Evolutionary conservation across 2,888 invertebrate species (phyloP), one percentile per base, ranked within the genome.

Genomic region (Yponomeuta malinellus): DNA sequence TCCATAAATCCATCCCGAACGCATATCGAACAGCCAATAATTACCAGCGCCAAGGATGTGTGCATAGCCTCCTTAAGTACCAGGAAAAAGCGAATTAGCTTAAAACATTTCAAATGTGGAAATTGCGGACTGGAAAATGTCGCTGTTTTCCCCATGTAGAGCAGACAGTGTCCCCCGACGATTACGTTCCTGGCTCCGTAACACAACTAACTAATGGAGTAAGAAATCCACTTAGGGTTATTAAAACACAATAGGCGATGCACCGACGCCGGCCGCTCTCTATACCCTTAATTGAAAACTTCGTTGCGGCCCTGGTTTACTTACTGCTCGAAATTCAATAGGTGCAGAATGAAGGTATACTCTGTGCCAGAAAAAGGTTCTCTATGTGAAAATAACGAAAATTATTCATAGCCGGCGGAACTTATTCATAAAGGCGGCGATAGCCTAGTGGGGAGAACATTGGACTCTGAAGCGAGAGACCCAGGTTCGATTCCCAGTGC

Each of bases 141-240:
- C 2, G 52, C 52, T 59, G 15, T 15, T 59, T 59, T 59, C 52
- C 52, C 15, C 52, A 59, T 59, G 52, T 59, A 15, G 52, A 59
- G 15, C 52, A 59, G 15, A 59, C 12, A 59, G 52, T 59, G 52
- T 59, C 52, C 52, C 52, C 52, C 12, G 52, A 59, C 52, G 12
- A 59, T 15, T 15, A 15, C 52, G 72, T 71, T 69, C 73, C 73
- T 65, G 29, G 73, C 73, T 75, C 74, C 74, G 71, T 76, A 73
- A 70, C 72, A 70, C 72, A 76, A 79, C 77, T 76, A 76, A 79
- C 77, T 76, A 81, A 81, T 81, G 75, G 76, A 83, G 81, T 83
- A 81, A 83, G 82, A 82, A 81, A 80, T 83, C 82, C 85, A 88
- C 85, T 89, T 84, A 83, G 80, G 83, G 81, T 86, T 87, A 88